Percentiles rank a stretch among this genome's conserved stretches.
phyloP scores from a whole-genome alignment of 2,113 vertebrate genomes.

The Gobiocypris rarus region DNA sequence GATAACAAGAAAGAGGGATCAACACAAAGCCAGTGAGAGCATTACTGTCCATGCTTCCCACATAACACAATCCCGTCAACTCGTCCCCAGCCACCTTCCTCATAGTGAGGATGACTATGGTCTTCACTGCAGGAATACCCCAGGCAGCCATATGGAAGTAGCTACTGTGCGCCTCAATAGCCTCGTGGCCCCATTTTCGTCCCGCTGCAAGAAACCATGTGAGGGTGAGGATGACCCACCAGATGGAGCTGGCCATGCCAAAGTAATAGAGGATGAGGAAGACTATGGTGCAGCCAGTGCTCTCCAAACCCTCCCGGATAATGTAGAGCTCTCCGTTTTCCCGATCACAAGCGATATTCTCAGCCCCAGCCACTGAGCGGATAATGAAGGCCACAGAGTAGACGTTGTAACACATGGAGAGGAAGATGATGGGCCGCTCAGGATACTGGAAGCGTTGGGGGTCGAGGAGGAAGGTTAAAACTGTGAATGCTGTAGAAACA shows the following conservation, averaged over 20 bases:
- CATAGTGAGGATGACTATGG: conserved; percentile 85
- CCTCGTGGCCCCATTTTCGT: conserved; percentile 89
- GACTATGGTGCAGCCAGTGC: conserved; percentile 86
- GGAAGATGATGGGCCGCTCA: conserved; percentile 88
- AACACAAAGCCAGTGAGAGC: conserved; percentile 84
- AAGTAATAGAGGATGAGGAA: conserved; percentile 90
- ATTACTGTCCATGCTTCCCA: conserved; percentile 78
- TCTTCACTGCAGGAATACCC: conserved; percentile 87
- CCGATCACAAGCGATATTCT: conserved; percentile 86
- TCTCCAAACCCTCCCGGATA: conserved; percentile 87
- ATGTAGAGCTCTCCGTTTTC: conserved; percentile 83
- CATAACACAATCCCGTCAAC: conserved; percentile 86
- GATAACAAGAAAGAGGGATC: conserved; percentile 85
- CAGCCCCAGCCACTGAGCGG: conserved; percentile 80
- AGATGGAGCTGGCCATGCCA: conserved; percentile 68
- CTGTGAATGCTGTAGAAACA: conserved; percentile 86
- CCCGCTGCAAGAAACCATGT: conserved; percentile 80
- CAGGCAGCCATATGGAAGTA: conserved; percentile 90
- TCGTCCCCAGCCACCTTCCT: conserved; percentile 87
- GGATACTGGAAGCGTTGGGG: conserved; percentile 90
- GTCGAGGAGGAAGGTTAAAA: conserved; percentile 87
- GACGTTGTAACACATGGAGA: conserved; percentile 89
- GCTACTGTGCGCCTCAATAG: conserved; percentile 88
- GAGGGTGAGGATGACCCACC: conserved; percentile 66
- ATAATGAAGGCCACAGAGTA: conserved; percentile 89